phyloP scores from a whole-genome alignment of 92 coral and sea anemone genomes.

The Palythoa caribaeorum region DNA sequence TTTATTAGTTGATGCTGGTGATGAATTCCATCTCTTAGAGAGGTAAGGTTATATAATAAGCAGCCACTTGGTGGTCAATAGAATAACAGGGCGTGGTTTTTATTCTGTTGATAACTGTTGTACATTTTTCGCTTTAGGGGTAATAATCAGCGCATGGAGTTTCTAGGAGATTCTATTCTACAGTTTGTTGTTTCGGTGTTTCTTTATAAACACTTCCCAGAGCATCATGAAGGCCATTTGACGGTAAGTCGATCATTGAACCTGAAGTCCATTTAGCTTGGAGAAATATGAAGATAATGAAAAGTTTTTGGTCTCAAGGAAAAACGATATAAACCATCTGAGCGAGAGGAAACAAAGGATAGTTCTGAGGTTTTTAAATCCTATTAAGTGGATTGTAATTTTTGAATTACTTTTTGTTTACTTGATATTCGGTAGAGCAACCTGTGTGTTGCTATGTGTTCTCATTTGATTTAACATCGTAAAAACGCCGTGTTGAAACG shows the following conservation, averaged over 20 bases:
- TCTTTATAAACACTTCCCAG: constrained; percentile 91
- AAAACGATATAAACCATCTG: not conserved
- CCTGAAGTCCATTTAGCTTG: not conserved
- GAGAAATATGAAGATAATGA: not conserved
- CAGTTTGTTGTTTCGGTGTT: constrained; percentile 95
- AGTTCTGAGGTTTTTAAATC: too few species aligned
- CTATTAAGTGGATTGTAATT: too few species aligned
- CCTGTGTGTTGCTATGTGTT: too few species aligned
- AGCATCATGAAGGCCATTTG: constrained; percentile 99
- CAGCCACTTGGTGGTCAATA: too few species aligned
- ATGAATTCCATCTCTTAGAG: too few species aligned
- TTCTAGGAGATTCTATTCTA: constrained; percentile 94
- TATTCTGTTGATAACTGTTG: not conserved
- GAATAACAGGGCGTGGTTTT: not conserved
- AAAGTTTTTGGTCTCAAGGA: not conserved
- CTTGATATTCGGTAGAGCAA: too few species aligned
- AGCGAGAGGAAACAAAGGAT: not conserved
- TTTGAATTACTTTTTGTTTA: too few species aligned
- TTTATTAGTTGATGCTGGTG: too few species aligned
- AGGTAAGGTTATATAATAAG: too few species aligned
- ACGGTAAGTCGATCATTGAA: constrained; percentile 67
- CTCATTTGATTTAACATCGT: too few species aligned
- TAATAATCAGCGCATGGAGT: constrained; percentile 96
- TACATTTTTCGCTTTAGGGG: constrained; percentile 72
- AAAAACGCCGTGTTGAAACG: too few species aligned